Percentiles rank a stretch among this genome's conserved stretches.
These are phyloP conservation scores for Selenia dentaria DNA, from an alignment of 2,888 invertebrate genomes.

Conservation along the genomic window DNA sequence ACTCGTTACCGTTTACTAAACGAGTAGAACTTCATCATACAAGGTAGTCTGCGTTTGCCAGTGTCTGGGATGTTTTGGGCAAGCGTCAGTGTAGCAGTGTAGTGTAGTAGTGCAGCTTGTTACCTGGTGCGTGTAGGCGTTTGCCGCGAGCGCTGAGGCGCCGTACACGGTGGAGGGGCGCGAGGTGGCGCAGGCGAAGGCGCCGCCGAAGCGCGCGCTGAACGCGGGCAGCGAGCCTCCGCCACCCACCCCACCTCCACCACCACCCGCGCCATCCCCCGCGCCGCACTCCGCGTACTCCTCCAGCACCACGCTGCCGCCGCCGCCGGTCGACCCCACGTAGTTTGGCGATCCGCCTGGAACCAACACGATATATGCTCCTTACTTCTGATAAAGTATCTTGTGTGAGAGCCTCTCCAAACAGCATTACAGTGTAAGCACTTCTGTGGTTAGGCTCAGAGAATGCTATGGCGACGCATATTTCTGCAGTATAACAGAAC, in stretches of 20 bases:
- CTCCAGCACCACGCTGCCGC: slow-evolving; percentile 46
- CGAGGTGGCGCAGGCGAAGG: slow-evolving; percentile 59
- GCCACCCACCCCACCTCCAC: slow-evolving; percentile 45
- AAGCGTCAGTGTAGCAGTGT: too few species aligned
- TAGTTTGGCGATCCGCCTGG: slow-evolving; percentile 67
- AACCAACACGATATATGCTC: slow-evolving; percentile 7
- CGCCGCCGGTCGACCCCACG: slow-evolving; percentile 37
- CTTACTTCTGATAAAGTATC: too few species aligned
- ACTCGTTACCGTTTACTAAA: too few species aligned
- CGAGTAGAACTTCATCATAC: too few species aligned
- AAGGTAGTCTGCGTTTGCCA: too few species aligned
- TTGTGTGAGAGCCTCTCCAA: too few species aligned
- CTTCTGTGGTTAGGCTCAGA: too few species aligned
- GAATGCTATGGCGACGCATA: too few species aligned
- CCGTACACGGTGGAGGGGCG: slow-evolving; percentile 62
- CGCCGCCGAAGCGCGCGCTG: slow-evolving; percentile 80
- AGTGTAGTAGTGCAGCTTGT: too few species aligned
- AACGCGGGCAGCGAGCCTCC: slow-evolving; percentile 80
- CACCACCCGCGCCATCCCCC: slow-evolving; percentile 35
- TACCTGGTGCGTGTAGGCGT: slow-evolving; percentile 63
- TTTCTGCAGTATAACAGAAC: too few species aligned
- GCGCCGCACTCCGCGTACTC: slow-evolving; percentile 44
- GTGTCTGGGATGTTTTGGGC: too few species aligned
- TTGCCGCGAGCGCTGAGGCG: slow-evolving; percentile 46
- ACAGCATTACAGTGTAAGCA: too few species aligned